These are phyloP conservation scores for Polietes domitor DNA, from an alignment of 2,888 invertebrate species.

Conservation along the genomic window DNA sequence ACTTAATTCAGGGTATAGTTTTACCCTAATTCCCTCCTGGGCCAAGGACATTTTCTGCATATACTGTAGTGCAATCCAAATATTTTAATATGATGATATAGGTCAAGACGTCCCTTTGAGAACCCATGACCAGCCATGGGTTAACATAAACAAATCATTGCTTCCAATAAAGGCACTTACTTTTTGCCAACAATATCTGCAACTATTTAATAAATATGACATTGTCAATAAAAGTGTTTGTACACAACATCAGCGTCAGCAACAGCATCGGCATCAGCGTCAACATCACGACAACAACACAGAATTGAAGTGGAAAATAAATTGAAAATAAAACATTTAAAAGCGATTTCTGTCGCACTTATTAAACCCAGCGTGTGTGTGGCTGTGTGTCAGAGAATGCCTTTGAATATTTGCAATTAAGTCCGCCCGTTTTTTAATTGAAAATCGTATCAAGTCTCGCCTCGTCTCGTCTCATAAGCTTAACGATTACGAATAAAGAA, in stretches of 20 bases:
- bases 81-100: too few species aligned
- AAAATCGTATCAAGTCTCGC: background rate
- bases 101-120: too few species aligned
- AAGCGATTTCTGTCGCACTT: slow-evolving; percentile 23
- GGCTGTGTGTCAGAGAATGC: background rate
- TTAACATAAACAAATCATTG: slow-evolving; percentile 15
- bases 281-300: slow-evolving; percentile 5
- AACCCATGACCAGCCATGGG: background rate
- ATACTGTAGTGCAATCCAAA: too few species aligned
- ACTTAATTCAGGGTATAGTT: too few species aligned
- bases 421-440: background rate
- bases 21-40: too few species aligned
- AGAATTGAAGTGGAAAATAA: slow-evolving; percentile 28
- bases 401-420: slow-evolving; percentile 38
- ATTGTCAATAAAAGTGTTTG: slow-evolving; percentile 50
- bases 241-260: slow-evolving; percentile 10
- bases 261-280: background rate
- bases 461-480: background rate
- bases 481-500: background rate
- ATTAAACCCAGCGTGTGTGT: background rate
- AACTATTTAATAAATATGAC: slow-evolving; percentile 56
- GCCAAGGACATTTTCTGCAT: too few species aligned
- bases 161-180: slow-evolving; percentile 12
- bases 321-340: slow-evolving; percentile 44
- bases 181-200: background rate